Base-by-base conservation (phyloP, 2,888 invertebrate species). In the Labia minor region DNA sequence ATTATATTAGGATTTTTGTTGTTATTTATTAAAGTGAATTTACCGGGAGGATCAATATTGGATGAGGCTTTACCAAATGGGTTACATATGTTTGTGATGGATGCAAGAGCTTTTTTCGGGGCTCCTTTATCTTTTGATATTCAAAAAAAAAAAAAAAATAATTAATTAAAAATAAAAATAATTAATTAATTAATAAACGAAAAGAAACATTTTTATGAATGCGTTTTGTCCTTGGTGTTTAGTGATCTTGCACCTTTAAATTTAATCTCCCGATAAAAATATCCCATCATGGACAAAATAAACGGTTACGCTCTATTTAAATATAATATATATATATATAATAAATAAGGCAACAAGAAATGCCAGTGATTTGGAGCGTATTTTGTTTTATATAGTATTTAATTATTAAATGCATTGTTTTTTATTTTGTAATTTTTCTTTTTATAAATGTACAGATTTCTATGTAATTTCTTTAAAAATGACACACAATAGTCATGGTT, bases 181-280 rank as follows among this genome's bases (percentile, higher is more conserved):
- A n/a, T n/a, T n/a, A n/a, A n/a, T n/a, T n/a, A n/a, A n/a, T n/a
- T n/a, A n/a, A 16, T 14, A 4, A n/a, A 2, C 49, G 16, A 14
- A 49, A 8, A 16, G 49, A 49, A 70, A 69, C 71, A 68, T 71
- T 70, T 66, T 68, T 70, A 70, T 71, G 71, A 69, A 68, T 68
- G 69, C 70, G 69, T 68, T 69, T 68, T 70, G 69, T 70, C 68
- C 67, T 70, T 67, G 69, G 69, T 70, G 70, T 70, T 70, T 69
- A 68, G 68, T 69, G 68, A 68, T 65, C 64, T 62, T 69, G 66
- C 65, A 21, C 63, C 65, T 67, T 64, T 63, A 69, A 37, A 62
- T 37, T 6, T 26, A 67, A 62, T 63, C 33, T 64, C 66, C 66
- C 66, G 68, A 64, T 64, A 68, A 61, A 20, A 67, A 21, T 61